Evolutionary conservation across 2,797 vertebrate species (phyloP).

Genomic region (Parambassis ranga): DNA sequence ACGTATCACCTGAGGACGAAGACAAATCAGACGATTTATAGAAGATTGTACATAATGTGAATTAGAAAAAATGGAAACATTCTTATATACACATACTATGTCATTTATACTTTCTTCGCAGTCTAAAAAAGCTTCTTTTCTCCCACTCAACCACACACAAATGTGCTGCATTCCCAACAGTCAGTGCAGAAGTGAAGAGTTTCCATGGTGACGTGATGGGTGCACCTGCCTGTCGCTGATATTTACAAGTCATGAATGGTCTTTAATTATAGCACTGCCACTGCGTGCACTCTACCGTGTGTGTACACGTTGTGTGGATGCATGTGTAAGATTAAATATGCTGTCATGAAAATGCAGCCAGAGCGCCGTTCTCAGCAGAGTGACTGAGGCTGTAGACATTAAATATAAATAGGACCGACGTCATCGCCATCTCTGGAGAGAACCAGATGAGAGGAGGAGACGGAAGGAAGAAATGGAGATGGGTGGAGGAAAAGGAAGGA

Average conservation of each 20-base stretch:
- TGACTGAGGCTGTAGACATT: constrained; percentile 41
- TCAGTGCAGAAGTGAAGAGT: constrained; percentile 32
- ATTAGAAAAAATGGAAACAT: too few species aligned
- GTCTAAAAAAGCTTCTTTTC: neutral
- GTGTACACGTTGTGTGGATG: neutral
- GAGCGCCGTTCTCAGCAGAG: constrained; percentile 32
- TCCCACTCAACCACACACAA: neutral
- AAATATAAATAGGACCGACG: constrained; percentile 72
- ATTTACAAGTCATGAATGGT: constrained; percentile 54
- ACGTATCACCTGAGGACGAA: constrained; percentile 62
- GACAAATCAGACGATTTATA: neutral
- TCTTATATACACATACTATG: too few species aligned
- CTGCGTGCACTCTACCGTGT: neutral
- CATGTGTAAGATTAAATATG: neutral
- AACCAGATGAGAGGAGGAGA: constrained; percentile 7
- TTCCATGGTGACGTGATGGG: constrained; percentile 64
- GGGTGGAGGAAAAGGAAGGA: neutral
- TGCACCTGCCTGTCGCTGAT: constrained; percentile 39
- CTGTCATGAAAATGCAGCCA: neutral
- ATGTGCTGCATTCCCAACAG: constrained; percentile 5
- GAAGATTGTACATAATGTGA: neutral
- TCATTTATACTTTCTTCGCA: neutral
- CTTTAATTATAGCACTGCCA: constrained; percentile 32
- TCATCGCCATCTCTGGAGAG: constrained; percentile 54
- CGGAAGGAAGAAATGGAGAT: constrained; percentile 7